phyloP scores from a whole-genome alignment of 2,888 invertebrate species.

The Craniophora ligustri region DNA sequence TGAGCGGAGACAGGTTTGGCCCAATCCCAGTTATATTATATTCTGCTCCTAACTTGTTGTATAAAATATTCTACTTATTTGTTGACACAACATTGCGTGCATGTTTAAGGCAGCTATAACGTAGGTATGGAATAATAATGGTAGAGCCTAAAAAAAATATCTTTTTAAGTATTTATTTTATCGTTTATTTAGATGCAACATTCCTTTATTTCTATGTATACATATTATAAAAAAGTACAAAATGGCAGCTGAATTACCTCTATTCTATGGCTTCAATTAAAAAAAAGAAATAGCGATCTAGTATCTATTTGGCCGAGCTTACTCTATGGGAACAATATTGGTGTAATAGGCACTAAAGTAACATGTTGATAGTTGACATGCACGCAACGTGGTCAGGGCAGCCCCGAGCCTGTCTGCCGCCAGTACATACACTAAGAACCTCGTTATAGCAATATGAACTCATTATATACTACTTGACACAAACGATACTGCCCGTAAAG shows the following conservation, averaged over 20 bases:
- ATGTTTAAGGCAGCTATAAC: conserved; percentile 79
- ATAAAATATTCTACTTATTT: conserved; percentile 45
- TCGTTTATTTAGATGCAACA: conserved; percentile 64
- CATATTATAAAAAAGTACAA: conserved; percentile 69
- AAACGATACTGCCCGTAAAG: conserved; percentile 67
- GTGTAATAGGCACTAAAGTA: conserved; percentile 69
- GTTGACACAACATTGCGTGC: conserved; percentile 69
- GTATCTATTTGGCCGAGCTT: conserved; percentile 82
- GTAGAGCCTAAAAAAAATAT: conserved; percentile 62
- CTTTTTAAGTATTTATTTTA: conserved; percentile 64
- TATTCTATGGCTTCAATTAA: conserved; percentile 64
- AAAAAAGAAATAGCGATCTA: conserved; percentile 59
- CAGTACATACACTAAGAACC: conserved; percentile 44
- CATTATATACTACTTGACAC: conserved; percentile 34
- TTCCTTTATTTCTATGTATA: conserved; percentile 63
- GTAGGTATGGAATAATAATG: conserved; percentile 69
- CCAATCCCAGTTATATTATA: conserved; percentile 40
- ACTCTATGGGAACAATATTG: conserved; percentile 86
- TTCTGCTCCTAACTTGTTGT: conserved; percentile 35
- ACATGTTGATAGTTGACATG: conserved; percentile 66
- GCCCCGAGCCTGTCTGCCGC: conserved; percentile 64
- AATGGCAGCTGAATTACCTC: conserved; percentile 80
- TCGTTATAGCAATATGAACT: conserved; percentile 50
- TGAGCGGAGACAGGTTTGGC: conserved; percentile 59
- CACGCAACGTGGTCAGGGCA: conserved; percentile 65